Conservation (phyloP, 2,888 invertebrate species). For the Rhopalosiphum nymphaeae region DNA sequence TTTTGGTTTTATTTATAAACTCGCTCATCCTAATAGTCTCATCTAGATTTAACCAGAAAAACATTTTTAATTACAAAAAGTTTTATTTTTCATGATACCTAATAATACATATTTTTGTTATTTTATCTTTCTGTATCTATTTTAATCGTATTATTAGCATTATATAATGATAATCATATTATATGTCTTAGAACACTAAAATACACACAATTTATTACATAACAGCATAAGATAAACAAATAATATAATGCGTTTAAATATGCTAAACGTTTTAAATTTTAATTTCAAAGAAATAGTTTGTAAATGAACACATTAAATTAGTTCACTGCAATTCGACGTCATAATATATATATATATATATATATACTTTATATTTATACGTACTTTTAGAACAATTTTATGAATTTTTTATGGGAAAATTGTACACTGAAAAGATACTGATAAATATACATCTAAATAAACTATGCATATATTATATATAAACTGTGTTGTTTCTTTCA, state of each 20-base stretch:
- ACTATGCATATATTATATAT: neutral
- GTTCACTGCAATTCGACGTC: neutral
- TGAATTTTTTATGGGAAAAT: neutral
- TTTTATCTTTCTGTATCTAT: neutral
- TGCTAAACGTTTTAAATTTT: neutral
- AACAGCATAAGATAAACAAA: neutral
- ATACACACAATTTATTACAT: neutral
- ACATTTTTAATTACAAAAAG: neutral
- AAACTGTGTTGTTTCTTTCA: too few relatives aligned
- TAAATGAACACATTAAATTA: neutral
- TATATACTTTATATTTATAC: too few relatives aligned
- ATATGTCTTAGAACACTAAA: neutral
- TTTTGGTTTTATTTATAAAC: neutral
- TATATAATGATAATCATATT: too few relatives aligned
- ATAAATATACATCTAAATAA: neutral
- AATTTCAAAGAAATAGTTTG: neutral
- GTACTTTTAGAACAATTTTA: neutral
- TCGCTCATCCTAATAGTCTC: neutral
- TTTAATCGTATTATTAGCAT: neutral
- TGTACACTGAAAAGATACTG: neutral
- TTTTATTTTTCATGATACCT: neutral
- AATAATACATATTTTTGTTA: neutral
- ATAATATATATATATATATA: neutral
- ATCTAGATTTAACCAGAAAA: neutral
- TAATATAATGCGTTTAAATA: neutral